phyloP scores from a whole-genome alignment of 1,140 invertebrate genomes.

The Ectropis grisescens region DNA sequence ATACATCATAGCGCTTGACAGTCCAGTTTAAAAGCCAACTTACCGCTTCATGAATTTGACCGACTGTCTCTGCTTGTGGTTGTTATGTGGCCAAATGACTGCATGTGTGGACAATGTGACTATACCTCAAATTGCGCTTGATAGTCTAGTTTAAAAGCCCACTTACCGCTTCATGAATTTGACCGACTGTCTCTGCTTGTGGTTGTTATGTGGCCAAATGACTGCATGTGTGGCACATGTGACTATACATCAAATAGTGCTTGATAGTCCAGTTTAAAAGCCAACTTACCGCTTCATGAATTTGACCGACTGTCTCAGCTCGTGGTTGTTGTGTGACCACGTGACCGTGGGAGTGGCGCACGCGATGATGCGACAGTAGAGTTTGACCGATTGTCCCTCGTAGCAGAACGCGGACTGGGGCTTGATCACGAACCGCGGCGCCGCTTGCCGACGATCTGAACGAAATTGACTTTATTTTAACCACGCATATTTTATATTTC shows the following conservation, averaged over 20 bases:
- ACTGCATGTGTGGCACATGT: slow-evolving; percentile 93
- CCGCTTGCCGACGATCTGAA: slow-evolving; percentile 95
- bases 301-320: slow-evolving; percentile 97
- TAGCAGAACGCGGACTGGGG: slow-evolving; percentile 95
- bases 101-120: too few relatives aligned
- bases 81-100: too few relatives aligned
- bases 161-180: slow-evolving; percentile 96
- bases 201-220: slow-evolving; percentile 95
- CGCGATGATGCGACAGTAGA: slow-evolving; percentile 97
- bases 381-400: slow-evolving; percentile 97
- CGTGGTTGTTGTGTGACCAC: slow-evolving; percentile 95
- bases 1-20: too few relatives aligned
- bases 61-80: too few relatives aligned
- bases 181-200: slow-evolving; percentile 95
- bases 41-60: too few relatives aligned
- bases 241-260: too few relatives aligned
- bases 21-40: too few relatives aligned
- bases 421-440: slow-evolving; percentile 97
- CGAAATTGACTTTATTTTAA: too few relatives aligned
- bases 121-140: too few relatives aligned
- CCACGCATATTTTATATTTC: too few relatives aligned
- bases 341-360: slow-evolving; percentile 93
- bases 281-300: slow-evolving; percentile 94
- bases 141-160: too few relatives aligned
- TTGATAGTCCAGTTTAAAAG: too few relatives aligned